phyloP scores from a whole-genome alignment of 2,113 vertebrate species.

The Phylloscopus whistleri region DNA sequence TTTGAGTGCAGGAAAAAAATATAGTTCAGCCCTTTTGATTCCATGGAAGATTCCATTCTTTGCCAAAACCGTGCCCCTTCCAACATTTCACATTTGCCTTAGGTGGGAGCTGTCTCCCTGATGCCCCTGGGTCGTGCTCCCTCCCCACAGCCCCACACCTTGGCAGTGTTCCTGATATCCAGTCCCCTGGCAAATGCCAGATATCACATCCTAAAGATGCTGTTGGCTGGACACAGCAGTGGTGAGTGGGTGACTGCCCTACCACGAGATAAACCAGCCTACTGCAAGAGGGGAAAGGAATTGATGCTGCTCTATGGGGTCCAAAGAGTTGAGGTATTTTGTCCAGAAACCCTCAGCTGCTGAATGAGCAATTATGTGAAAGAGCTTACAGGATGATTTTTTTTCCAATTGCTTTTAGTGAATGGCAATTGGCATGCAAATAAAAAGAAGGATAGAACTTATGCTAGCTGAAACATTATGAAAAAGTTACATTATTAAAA shows the following conservation, averaged over 20 bases:
- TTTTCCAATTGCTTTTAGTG: not conserved
- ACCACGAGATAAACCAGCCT: accelerated
- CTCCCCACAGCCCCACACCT: not conserved
- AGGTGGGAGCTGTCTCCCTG: accelerated
- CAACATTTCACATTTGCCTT: accelerated
- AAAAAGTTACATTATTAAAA: not conserved
- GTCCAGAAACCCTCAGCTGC: not conserved
- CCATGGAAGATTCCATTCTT: not conserved
- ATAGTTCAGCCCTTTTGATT: not conserved
- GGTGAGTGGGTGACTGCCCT: accelerated
- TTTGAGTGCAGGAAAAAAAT: not conserved
- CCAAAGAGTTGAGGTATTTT: not conserved
- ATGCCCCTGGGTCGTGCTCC: accelerated
- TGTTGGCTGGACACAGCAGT: not conserved
- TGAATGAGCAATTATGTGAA: not conserved
- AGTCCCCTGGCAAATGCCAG: not conserved
- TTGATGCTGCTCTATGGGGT: not conserved
- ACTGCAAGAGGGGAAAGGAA: not conserved
- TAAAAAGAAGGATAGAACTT: not conserved
- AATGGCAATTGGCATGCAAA: not conserved
- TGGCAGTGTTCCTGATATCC: not conserved
- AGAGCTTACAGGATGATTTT: not conserved
- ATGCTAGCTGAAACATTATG: not conserved
- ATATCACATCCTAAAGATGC: not conserved
- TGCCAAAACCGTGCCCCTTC: not conserved